A percentile compares a stretch with the other conserved stretches of the same genome.
Conservation (phyloP, 2,113 vertebrate species). For the Riparia riparia region DNA sequence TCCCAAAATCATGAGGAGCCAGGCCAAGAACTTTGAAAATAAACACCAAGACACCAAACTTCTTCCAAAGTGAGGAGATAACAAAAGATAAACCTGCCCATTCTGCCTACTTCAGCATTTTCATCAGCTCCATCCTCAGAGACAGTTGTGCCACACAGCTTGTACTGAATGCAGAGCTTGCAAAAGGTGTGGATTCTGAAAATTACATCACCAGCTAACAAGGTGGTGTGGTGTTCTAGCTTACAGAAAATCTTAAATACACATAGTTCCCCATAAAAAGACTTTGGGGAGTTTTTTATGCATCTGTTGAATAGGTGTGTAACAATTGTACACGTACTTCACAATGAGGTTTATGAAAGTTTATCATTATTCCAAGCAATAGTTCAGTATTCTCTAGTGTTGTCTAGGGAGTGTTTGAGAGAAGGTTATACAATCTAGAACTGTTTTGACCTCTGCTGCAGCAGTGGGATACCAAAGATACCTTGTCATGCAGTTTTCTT, state of each 20-base stretch:
- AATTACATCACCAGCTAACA: background rate
- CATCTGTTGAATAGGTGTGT: fast-evolving
- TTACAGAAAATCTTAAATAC: background rate
- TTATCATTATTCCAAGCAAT: background rate
- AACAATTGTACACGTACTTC: background rate
- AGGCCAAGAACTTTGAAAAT: background rate
- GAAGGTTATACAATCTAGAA: background rate
- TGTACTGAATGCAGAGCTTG: fast-evolving
- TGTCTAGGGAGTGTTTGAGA: background rate
- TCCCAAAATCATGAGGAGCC: fast-evolving
- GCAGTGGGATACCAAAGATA: background rate
- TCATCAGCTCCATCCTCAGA: background rate
- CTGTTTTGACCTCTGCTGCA: background rate
- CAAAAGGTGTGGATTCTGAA: background rate
- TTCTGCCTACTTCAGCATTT: background rate
- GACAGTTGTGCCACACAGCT: fast-evolving
- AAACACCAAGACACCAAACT: background rate
- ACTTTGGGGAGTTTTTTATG: background rate
- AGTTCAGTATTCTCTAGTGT: background rate
- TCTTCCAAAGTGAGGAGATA: background rate
- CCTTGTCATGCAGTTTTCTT: background rate
- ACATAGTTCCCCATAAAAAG: background rate
- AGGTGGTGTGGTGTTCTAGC: background rate
- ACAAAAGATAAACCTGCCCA: background rate
- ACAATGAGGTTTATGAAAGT: background rate